phyloP scores from a whole-genome alignment of 1,140 invertebrate genomes.

The Rhizoglyphus robini region DNA sequence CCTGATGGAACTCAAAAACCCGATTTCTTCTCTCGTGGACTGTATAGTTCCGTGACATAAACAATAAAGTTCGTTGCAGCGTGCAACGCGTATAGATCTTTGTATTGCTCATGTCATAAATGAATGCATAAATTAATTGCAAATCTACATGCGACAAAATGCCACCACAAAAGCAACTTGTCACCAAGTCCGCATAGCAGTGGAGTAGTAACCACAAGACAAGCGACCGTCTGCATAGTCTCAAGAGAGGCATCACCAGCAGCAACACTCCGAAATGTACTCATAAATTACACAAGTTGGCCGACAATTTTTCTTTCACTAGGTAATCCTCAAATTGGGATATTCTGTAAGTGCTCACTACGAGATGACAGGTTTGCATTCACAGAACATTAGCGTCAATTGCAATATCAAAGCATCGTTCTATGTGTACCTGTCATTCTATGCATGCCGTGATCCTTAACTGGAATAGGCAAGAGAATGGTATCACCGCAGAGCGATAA shows the following conservation, averaged over 20 bases:
- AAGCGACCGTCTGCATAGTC: background rate
- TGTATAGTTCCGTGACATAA: no score
- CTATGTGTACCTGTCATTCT: conserved; percentile 11
- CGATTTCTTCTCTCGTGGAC: no score
- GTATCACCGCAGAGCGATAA: background rate
- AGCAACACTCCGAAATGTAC: background rate
- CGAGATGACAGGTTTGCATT: background rate
- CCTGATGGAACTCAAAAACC: no score
- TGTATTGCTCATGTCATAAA: conserved; percentile 5
- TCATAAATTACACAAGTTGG: conserved; percentile 2
- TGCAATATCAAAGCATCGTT: conserved; percentile 1
- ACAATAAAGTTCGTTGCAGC: background rate
- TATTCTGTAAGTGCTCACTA: background rate
- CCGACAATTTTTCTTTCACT: background rate
- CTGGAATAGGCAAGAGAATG: background rate
- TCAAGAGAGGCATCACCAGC: background rate
- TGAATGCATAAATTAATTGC: conserved; percentile 14
- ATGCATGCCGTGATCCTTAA: background rate
- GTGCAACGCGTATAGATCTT: background rate
- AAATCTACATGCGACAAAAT: background rate
- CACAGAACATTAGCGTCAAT: background rate
- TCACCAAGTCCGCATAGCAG: conserved; percentile 1
- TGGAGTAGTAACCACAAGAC: background rate
- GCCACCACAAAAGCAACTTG: conserved; percentile 11
- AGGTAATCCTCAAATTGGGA: conserved; percentile 1